Conservation (phyloP, 2,797 vertebrate species). For the Craterocephalus amniculus region DNA sequence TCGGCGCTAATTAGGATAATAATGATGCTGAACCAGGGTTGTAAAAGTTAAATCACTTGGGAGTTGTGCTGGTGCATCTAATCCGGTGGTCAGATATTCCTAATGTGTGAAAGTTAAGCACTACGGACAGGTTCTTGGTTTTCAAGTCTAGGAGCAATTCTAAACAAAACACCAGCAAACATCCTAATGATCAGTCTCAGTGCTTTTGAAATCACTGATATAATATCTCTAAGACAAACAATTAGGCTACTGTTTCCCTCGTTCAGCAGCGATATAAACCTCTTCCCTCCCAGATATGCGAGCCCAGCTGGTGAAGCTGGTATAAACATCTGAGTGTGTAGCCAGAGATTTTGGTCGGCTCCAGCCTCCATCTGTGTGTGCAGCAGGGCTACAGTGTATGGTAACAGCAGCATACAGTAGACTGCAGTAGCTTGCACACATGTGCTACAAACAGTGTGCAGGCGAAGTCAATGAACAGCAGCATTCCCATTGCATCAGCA, state of each 20-base stretch:
- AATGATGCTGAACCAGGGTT: not conserved
- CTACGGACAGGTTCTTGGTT: conserved; percentile 28
- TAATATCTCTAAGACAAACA: not conserved
- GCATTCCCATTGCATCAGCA: conserved; percentile 53
- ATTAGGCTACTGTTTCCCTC: conserved; percentile 5
- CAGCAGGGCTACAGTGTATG: conserved; percentile 12
- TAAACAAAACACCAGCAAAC: not conserved
- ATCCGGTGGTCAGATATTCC: not conserved
- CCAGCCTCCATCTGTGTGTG: conserved; percentile 30
- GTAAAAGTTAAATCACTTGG: conserved; percentile 43
- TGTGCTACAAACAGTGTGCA: conserved; percentile 48
- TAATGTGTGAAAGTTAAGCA: conserved; percentile 52
- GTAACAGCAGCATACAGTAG: conserved; percentile 22
- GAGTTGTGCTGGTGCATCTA: conserved; percentile 13
- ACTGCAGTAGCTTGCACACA: conserved; percentile 56
- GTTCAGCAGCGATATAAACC: conserved; percentile 18
- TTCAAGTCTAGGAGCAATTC: not conserved
- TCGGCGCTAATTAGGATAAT: not conserved
- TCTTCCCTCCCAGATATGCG: conserved; percentile 24
- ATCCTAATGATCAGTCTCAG: not conserved
- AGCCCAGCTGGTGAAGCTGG: conserved; percentile 20
- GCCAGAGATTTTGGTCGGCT: not conserved
- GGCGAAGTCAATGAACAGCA: conserved; percentile 55
- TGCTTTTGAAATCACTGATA: not conserved
- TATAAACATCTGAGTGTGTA: not conserved